Percentiles rank a stretch among this genome's conserved stretches.
phyloP scores from a whole-genome alignment of 92 coral and sea anemone genomes.

The Paramuricea clavata region DNA sequence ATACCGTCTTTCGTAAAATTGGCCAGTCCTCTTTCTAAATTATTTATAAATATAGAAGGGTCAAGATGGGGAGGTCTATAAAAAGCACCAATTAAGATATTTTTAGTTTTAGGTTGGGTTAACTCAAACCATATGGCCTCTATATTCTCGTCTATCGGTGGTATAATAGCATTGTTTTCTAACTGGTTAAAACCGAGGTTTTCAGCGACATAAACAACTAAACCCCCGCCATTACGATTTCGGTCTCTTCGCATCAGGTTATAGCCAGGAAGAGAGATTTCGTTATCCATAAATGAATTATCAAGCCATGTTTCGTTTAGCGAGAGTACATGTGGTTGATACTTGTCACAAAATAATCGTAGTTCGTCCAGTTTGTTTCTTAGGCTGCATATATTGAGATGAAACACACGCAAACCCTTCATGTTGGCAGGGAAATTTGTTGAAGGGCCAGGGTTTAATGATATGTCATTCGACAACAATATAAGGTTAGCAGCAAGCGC shows the following conservation, averaged over 20 bases:
- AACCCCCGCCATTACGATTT: slow-evolving; percentile 49
- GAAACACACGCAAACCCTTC: slow-evolving; percentile 43
- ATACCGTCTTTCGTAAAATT: slow-evolving; percentile 8
- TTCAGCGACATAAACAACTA: slow-evolving; percentile 33
- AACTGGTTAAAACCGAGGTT: background rate
- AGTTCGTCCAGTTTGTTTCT: slow-evolving; percentile 45
- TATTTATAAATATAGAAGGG: slow-evolving; percentile 30
- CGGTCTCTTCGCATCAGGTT: slow-evolving; percentile 35
- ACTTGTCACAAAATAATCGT: slow-evolving; percentile 40
- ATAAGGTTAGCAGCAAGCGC: slow-evolving; percentile 52
- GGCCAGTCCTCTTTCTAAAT: slow-evolving; percentile 46
- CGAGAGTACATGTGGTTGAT: slow-evolving; percentile 48
- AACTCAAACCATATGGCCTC: slow-evolving; percentile 73
- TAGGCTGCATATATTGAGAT: slow-evolving; percentile 41
- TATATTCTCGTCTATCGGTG: background rate
- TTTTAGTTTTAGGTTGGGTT: slow-evolving; percentile 65
- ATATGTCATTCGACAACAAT: slow-evolving; percentile 62
- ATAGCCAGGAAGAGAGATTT: slow-evolving; percentile 44
- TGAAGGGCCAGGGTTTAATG: slow-evolving; percentile 56
- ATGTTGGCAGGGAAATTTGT: background rate
- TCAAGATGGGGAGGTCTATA: slow-evolving; percentile 70
- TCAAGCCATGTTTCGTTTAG: slow-evolving; percentile 56
- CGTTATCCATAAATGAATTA: slow-evolving; percentile 13
- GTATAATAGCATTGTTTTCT: background rate
- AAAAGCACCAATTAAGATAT: slow-evolving; percentile 61